phyloP scores from a whole-genome alignment of 53 echinoderm and acorn worm genomes.

The Henricia sp. region DNA sequence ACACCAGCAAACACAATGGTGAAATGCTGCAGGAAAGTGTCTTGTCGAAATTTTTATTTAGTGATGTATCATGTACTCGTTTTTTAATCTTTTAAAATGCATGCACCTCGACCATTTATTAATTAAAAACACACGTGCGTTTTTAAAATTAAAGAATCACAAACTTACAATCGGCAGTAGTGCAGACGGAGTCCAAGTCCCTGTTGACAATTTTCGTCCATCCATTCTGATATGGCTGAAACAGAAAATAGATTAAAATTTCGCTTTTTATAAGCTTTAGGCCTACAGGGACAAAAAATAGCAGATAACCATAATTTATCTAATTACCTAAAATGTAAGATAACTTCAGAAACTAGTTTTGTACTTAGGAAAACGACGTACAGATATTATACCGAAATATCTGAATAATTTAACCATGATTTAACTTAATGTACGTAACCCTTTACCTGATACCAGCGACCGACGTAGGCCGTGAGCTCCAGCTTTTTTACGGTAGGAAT shows the following conservation, averaged over 20 bases:
- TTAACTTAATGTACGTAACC: neutral
- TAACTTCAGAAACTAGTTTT: neutral
- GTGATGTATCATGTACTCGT: too few species aligned
- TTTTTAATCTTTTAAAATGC: too few species aligned
- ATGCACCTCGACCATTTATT: too few species aligned
- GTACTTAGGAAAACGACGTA: neutral
- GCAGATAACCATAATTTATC: too few species aligned
- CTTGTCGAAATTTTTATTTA: too few species aligned
- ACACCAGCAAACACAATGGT: too few species aligned
- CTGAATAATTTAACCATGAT: neutral
- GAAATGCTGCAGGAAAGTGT: too few species aligned
- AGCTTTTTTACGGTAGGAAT: conserved; percentile 62
- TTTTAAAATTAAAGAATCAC: neutral
- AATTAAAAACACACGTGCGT: neutral
- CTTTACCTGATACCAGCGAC: conserved; percentile 76
- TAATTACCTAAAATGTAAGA: too few species aligned
- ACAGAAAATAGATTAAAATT: neutral
- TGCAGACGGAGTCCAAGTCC: conserved; percentile 69
- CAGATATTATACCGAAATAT: neutral
- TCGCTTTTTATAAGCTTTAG: neutral
- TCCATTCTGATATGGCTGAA: conserved; percentile 76
- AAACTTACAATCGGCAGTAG: conserved; percentile 81
- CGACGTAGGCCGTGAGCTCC: conserved; percentile 58
- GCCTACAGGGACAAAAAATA: too few species aligned
- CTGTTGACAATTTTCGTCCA: conserved; percentile 77